Conservation (phyloP, 2,888 invertebrate genomes). For the Hedychridium roseum region DNA sequence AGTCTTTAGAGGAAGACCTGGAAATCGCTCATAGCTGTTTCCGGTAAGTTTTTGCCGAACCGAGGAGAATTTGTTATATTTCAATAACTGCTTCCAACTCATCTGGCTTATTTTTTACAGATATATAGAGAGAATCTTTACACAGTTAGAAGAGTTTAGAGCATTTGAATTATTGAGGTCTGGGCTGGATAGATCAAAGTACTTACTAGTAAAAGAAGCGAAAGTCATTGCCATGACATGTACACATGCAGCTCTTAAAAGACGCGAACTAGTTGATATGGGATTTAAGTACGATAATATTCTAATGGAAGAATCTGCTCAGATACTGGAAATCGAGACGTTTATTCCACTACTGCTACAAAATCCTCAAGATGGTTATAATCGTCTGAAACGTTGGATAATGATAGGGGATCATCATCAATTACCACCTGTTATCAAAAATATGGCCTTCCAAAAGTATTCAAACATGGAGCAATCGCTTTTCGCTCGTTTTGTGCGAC, state of each 20-base stretch:
- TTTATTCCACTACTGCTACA: constrained; percentile 98
- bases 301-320: constrained; percentile 98
- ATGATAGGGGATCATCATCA: constrained; percentile 99
- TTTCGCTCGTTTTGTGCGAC: constrained; percentile 93
- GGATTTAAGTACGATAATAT: constrained; percentile 99
- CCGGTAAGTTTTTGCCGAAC: constrained; percentile 62
- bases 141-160: constrained; percentile 96
- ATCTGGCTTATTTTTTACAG: constrained; percentile 58
- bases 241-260: constrained; percentile 97
- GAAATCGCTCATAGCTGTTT: constrained; percentile 93
- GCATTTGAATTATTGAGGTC: constrained; percentile 96
- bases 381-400: constrained; percentile 97
- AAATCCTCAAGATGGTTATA: constrained; percentile 96
- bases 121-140: constrained; percentile 94
- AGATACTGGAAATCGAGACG: constrained; percentile 99
- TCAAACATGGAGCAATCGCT: constrained; percentile 99
- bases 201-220: constrained; percentile 96
- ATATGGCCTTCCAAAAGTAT: constrained; percentile 99
- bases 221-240: constrained; percentile 99
- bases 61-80: constrained; percentile 7
- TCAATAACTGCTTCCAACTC: constrained; percentile 8
- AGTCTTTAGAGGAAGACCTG: constrained; percentile 81
- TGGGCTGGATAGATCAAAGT: constrained; percentile 95
- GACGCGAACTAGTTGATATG: constrained; percentile 94
- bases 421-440: constrained; percentile 98